A percentile compares a stretch with the other conserved stretches of the same genome.
Conservation (phyloP, 2,888 invertebrate species). For the Cactoblastis cactorum region DNA sequence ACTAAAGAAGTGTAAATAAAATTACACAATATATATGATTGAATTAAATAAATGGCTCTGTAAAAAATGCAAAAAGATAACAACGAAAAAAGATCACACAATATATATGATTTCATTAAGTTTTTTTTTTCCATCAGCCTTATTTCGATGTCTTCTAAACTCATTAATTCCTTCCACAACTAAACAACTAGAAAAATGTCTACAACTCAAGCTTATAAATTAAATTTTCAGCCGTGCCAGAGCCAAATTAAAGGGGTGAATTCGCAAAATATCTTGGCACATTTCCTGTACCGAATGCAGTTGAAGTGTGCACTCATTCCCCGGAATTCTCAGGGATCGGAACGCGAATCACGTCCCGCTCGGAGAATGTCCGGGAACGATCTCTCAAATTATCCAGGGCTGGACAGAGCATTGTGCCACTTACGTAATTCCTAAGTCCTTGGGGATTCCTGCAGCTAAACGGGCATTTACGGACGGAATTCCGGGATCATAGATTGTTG, state of each 20-base stretch:
- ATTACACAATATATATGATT: too few species aligned
- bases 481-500: neutral
- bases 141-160: neutral
- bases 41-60: too few species aligned
- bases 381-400: slow-evolving; percentile 37
- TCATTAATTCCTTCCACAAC: too few species aligned
- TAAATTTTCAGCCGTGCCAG: neutral
- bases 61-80: too few species aligned
- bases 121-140: too few species aligned
- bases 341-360: slow-evolving; percentile 24
- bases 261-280: slow-evolving; percentile 12
- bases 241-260: slow-evolving; percentile 7
- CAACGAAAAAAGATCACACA: too few species aligned
- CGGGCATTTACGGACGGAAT: neutral
- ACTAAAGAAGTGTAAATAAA: too few species aligned
- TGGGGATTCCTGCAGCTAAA: slow-evolving; percentile 18
- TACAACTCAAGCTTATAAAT: neutral
- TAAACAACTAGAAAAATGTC: neutral
- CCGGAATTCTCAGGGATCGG: slow-evolving; percentile 18
- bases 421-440: slow-evolving; percentile 31
- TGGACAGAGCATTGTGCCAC: slow-evolving; percentile 31
- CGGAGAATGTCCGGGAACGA: slow-evolving; percentile 21
- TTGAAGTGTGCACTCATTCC: slow-evolving; percentile 19
- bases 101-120: too few species aligned
- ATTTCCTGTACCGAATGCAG: slow-evolving; percentile 12